Evolutionary conservation across 2,113 vertebrate genomes (phyloP), one percentile per base, ranked within the genome.

Genomic region (Felis chaus): DNA sequence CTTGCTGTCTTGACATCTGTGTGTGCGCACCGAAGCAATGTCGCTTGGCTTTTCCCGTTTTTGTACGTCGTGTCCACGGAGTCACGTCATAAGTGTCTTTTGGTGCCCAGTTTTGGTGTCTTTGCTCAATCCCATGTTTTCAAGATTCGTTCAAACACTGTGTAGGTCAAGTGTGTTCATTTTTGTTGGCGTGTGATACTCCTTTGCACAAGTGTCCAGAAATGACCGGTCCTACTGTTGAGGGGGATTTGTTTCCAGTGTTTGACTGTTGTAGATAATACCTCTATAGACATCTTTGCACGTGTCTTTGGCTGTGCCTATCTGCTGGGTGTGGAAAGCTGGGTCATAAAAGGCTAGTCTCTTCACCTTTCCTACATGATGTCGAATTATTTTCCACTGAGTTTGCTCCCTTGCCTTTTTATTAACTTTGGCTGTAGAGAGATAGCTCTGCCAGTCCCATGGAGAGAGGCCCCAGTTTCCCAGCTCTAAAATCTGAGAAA

Each of bases 371-470:
- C 18, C 29, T 66, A 74, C 48, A 48, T 41, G 80, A 27, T 41
- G 45, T 39, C 63, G 80, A 29, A n/a, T 66, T 78, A 41, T 82
- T 87, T 95, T 48, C 66, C 48, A 21, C 14, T 48, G 57, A 39
- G 21, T 88, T 74, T 31, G 16, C 29, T 57, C 25, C 19, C 27
- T 68, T 94, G 45, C 73, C 31, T 89, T 96, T 91, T 74, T 23
- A 31, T 73, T 74, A 66, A 61, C 12, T 36, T 86, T n/a, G 7
- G 15, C 61, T 71, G 0, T 33, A 33, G 18, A 33, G 15, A 92
- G 41, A 65, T 23, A 57, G 16, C 69, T 84, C 50, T 69, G 18
- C 87, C 57, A 31, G n/a, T 55, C 73, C 71, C n/a, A 8, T 50
- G 6, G 18, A 55, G 11, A 55, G n/a, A 85, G n/a, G 33, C 5